Evolutionary conservation across 2,888 invertebrate genomes (phyloP), one percentile per base, ranked within the genome.

Genomic region (Heliconius charithonia): DNA sequence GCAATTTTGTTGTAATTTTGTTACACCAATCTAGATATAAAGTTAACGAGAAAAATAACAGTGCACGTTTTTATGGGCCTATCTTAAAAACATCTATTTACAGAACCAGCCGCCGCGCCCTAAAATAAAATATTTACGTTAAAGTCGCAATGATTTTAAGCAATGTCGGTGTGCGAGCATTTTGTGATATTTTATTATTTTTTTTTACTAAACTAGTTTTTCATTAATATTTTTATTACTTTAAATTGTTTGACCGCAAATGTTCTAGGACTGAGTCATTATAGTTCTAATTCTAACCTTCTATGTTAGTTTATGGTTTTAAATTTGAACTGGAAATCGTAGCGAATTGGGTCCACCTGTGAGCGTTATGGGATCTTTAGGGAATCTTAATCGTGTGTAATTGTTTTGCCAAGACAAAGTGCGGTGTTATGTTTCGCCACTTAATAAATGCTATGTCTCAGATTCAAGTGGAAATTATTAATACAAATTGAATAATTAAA

Each of bases 111-210:
- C 63, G 74, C 74, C 74, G 74, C 74, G 74, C 74, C 74, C 74
- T 74, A 65, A 74, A 74, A 74, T 74, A 63, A 74, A 74, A 74
- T 74, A 74, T 74, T 74, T 74, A 74, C 74, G 29, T 74, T 74
- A 29, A 74, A 74, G 74, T 74, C 62, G 73, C 73, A 73, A 73
- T 59, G 73, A 59, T 62, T 73, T 73, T 62, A 59, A 74, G 72
- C 56, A 72, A 72, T 72, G 59, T 72, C 72, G 72, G 72, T 37
- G 56, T 32, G 29, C 72, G 72, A 37, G 72, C 72, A 32, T 72
- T 72, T 72, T n/a, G 59, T 59, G 59, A 37, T 72, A 72, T 72
- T 72, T 72, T 16, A 37, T 59, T 59, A n/a, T 72, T 41, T 59
- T 32, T 72, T 72, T 32, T 32, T 59, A 72, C 59, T 16, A 56